Percentiles rank a stretch among this genome's conserved stretches.
Conservation (phyloP, 2,797 vertebrate genomes). For the Fundulus diaphanus region DNA sequence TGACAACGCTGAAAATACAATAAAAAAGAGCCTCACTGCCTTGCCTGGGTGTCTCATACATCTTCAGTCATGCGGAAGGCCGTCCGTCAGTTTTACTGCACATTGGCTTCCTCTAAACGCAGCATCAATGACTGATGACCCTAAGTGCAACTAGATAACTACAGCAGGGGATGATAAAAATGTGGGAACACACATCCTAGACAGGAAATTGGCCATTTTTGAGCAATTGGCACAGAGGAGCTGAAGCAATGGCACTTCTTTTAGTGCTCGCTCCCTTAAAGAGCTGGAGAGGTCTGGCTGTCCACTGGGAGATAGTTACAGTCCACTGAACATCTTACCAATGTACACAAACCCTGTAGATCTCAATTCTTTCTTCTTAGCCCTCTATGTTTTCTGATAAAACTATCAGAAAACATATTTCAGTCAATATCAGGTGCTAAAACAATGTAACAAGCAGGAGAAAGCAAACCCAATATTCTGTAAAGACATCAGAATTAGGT, state of each 20-base stretch:
- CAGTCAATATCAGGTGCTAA: constrained; percentile 18
- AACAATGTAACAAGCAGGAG: constrained; percentile 19
- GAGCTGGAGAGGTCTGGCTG: constrained; percentile 42
- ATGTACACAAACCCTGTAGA: constrained; percentile 49
- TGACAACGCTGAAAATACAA: constrained; percentile 61
- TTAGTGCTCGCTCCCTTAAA: constrained; percentile 54
- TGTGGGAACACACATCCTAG: constrained; percentile 76
- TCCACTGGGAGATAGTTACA: constrained; percentile 53
- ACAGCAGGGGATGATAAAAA: constrained; percentile 76
- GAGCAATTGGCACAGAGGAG: constrained; percentile 71
- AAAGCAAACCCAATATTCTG: constrained; percentile 2
- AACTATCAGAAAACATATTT: constrained; percentile 9
- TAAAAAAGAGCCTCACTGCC: constrained; percentile 46
- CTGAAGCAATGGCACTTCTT: constrained; percentile 67
- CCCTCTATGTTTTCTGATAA: constrained; percentile 10
- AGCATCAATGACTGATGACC: constrained; percentile 75
- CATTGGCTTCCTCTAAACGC: constrained; percentile 71
- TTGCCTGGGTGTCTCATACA: constrained; percentile 61
- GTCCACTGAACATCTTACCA: constrained; percentile 54
- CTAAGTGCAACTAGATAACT: constrained; percentile 74
- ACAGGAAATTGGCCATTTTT: constrained; percentile 80
- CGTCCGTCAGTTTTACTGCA: constrained; percentile 83
- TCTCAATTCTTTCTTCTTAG: constrained; percentile 4
- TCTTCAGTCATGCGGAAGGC: constrained; percentile 76
- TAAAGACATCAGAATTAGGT: constrained; percentile 7